Base-by-base conservation (phyloP, 2,113 vertebrate species). In the Todiramphus chloris region DNA sequence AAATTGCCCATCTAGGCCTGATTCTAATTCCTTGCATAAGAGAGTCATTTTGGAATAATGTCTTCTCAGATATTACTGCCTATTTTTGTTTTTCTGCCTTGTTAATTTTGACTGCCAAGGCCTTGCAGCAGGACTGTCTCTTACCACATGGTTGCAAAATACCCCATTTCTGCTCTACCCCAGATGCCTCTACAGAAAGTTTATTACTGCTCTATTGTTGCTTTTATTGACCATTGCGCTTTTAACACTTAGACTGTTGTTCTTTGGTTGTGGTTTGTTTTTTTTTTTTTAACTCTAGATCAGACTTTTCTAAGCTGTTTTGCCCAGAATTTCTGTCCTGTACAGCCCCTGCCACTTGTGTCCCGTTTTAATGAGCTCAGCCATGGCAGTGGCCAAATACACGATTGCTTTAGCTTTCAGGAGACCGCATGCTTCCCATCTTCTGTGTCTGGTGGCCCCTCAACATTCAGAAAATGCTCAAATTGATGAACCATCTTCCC, bases 31-130 rank as follows among this genome's bases (percentile, higher is more conserved):
- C 30, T 56, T 56, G 35, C 78, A 13, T 64, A 56, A 87, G 23
- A 35, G 31, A 35, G 27, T 51, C 1, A 33, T 84, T 94, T 78
- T 82, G 33, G 77, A 87, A 60, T 86, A 50, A 77, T 19, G 20
- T 83, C 73, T 87, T 60, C 58, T 82, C 39, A 51, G 64, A 74
- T 68, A 43, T 58, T 94, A 13, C 46, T 81, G 64, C 48, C 16
- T 89, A 6, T 48, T 78, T 94, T 69, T 83, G 33, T 5, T 46
- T 93, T 93, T 87, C 55, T 95, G 56, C 69, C 43, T 33, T 83
- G 73, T 72, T 86, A 83, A 68, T 91, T 91, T 92, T 94, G 60
- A 62, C 87, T 79, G 62, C 60, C 64, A 89, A 89, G 69, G 62
- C 83, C 70, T 95, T 96, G 69, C 43, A 91, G 48, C 44, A 78